Conservation (phyloP, 2,797 vertebrate genomes). For the Helicolenus hilgendorfi region DNA sequence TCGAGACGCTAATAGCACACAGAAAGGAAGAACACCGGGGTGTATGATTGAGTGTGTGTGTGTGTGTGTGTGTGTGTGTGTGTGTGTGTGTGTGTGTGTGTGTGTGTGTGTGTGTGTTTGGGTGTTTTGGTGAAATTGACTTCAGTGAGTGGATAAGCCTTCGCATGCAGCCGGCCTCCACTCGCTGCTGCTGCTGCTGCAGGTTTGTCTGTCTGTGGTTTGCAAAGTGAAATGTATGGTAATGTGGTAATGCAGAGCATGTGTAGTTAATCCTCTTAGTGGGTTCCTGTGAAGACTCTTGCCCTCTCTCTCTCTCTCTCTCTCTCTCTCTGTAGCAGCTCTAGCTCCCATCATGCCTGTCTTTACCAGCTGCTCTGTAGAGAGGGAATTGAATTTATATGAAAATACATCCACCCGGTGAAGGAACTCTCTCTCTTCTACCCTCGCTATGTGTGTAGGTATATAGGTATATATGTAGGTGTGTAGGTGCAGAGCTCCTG, state of each 20-base stretch:
- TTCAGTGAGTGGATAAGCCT: background rate
- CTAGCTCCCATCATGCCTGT: background rate
- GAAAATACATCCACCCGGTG: background rate
- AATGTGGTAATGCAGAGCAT: conserved; percentile 38
- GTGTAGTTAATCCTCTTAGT: conserved; percentile 70
- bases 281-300: conserved; percentile 25
- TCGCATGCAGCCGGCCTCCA: background rate
- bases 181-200: background rate
- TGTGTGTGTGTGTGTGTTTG: background rate
- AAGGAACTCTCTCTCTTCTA: background rate
- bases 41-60: background rate
- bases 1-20: conserved; percentile 15
- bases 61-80: background rate
- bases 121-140: background rate
- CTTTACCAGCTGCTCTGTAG: background rate
- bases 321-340: background rate
- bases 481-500: background rate
- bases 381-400: background rate
- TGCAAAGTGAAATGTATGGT: conserved; percentile 48
- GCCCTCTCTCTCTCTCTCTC: background rate
- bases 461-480: no score
- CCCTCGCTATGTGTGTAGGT: background rate
- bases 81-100: background rate
- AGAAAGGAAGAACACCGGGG: background rate
- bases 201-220: conserved; percentile 5